phyloP scores from a whole-genome alignment of 2,797 vertebrate species.

The Scleropages formosus region DNA sequence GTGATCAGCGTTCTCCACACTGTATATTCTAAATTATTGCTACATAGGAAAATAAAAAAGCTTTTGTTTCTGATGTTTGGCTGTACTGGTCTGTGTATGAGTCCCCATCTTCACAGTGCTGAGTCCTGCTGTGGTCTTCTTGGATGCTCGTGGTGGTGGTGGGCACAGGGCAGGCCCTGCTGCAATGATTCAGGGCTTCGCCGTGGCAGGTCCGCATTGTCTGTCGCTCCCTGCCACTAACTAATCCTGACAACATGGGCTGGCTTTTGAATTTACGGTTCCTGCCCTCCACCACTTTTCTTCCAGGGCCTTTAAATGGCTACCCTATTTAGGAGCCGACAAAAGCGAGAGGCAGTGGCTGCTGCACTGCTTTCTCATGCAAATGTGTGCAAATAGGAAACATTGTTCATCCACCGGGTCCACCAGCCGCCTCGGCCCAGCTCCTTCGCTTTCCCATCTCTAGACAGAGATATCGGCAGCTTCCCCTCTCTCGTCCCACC shows the following conservation, averaged over 20 bases:
- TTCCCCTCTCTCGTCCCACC: constrained; percentile 41
- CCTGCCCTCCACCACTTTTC: constrained; percentile 38
- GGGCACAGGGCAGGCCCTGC: constrained; percentile 29
- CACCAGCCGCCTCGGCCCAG: background rate
- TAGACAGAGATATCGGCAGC: background rate
- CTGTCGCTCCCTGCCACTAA: constrained; percentile 30
- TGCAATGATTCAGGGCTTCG: constrained; percentile 34
- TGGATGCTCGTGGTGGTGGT: constrained; percentile 23
- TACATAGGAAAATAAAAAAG: too few species aligned
- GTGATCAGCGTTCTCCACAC: too few species aligned
- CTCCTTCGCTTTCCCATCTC: constrained; percentile 47
- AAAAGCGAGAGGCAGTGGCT: constrained; percentile 51
- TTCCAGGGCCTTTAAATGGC: constrained; percentile 38
- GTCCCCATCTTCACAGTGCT: too few species aligned
- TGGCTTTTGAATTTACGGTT: constrained; percentile 35
- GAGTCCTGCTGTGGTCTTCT: background rate
- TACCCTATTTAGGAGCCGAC: constrained; percentile 47
- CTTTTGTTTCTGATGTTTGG: too few species aligned
- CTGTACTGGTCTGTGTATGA: too few species aligned
- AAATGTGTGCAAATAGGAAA: constrained; percentile 65
- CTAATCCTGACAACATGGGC: constrained; percentile 47
- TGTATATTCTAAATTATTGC: too few species aligned
- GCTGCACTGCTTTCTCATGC: constrained; percentile 57
- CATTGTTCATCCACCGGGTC: constrained; percentile 44
- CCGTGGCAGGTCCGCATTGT: constrained; percentile 38